Evolutionary conservation across 1,140 invertebrate genomes (phyloP), one percentile per base, ranked within the genome.

Genomic region (Drosophila erecta): DNA sequence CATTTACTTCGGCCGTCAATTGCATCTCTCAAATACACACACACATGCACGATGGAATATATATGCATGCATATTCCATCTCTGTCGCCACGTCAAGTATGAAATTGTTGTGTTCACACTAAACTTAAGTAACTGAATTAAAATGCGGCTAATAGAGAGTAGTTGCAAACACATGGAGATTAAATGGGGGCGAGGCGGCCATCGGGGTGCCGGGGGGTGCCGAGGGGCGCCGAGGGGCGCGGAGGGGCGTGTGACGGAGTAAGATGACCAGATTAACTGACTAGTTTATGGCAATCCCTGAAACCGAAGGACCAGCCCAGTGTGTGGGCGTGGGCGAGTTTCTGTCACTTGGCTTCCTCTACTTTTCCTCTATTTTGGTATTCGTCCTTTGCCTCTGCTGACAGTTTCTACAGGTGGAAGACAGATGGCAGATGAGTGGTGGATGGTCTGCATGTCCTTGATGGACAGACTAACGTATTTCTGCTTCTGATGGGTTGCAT

Each of bases 81-180:
- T 70, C 47, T 49, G 49, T 56, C 44, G 57, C 62, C 50, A 61
- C 81, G 71, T 86, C 84, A 89, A 83, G 83, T 87, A 87, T 87
- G 76, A 87, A 87, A 87, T 87, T 89, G 84, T 87, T 89, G 84
- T 87, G 84, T 87, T 87, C 84, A 87, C 84, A 87, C 84, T 89
- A 89, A 89, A 87, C 84, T 87, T 89, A 87, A 87, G 84, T 87
- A 87, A 87, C 84, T 87, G 84, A 87, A 87, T 87, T 87, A 87
- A 87, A 87, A 87, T 87, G 84, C 72, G 84, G 84, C 84, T 89
- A 87, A 87, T 87, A 84, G 84, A 89, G 84, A 89, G 84, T 89
- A 86, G 81, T 80, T 79, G 79, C 75, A 67, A 78, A 86, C 84
- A 86, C 85, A 87, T 78, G 75, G 53, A 76, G 59, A 74, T 71